Percentiles rank a stretch among this genome's conserved stretches.
These are phyloP conservation scores for Volucella inanis DNA, from an alignment of 2,888 invertebrate species.

Conservation along the genomic window DNA sequence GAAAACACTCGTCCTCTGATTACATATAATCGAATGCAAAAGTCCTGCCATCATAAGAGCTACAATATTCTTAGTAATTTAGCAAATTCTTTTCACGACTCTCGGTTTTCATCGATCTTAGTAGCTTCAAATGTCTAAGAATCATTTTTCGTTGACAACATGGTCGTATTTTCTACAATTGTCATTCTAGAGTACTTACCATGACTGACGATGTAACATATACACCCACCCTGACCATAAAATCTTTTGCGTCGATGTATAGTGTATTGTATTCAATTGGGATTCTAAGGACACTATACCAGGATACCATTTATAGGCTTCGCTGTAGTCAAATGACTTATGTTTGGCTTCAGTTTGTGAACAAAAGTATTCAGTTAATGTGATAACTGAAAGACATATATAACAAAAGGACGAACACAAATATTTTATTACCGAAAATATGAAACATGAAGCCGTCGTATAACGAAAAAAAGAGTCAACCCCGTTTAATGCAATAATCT, in stretches of 20 bases:
- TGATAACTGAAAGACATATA: conserved; percentile 60
- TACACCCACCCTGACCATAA: not conserved
- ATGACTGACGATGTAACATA: not conserved
- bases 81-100: no score
- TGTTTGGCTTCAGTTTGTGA: conserved; percentile 65
- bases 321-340: conserved; percentile 17
- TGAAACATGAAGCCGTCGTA: conserved; percentile 46
- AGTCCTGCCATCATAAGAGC: no score
- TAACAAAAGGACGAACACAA: conserved; percentile 26
- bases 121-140: no score
- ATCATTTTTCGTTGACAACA: no score
- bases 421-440: conserved; percentile 64
- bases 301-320: conserved; percentile 64
- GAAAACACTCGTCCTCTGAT: no score
- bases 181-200: not conserved
- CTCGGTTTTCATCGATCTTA: no score
- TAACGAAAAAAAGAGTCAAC: conserved; percentile 14
- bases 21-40: no score
- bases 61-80: no score
- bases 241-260: no score
- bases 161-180: no score
- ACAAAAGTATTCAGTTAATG: conserved; percentile 52
- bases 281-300: conserved; percentile 65
- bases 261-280: conserved; percentile 52
- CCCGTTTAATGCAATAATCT: conserved; percentile 38